phyloP scores from a whole-genome alignment of 2,113 vertebrate genomes.

The Ascaphus truei region DNA sequence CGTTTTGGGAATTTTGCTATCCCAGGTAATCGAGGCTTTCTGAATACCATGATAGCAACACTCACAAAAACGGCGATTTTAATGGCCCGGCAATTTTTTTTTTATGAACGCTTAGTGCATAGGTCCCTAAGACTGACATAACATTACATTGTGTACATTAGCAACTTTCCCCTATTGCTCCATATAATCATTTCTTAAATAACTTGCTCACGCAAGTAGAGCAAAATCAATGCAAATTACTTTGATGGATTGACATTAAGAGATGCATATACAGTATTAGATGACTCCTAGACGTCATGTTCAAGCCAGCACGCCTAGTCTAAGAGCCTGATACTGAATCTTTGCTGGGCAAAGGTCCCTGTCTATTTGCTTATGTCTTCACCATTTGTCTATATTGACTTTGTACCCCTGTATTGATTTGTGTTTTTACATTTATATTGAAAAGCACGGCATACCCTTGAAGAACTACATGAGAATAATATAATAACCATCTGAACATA shows the following conservation, averaged over 20 bases:
- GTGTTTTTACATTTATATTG: constrained; percentile 11
- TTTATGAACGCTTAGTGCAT: too few relatives aligned
- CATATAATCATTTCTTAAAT: neutral
- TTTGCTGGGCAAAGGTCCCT: neutral
- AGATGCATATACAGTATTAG: neutral
- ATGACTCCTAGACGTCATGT: too few relatives aligned
- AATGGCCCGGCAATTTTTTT: too few relatives aligned
- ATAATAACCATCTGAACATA: neutral
- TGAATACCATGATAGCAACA: too few relatives aligned
- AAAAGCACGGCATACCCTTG: constrained; percentile 1
- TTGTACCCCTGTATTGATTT: constrained; percentile 8
- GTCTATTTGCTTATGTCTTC: neutral
- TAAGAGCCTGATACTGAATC: too few relatives aligned
- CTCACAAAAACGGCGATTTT: too few relatives aligned
- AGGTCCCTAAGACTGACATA: too few relatives aligned
- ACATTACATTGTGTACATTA: too few relatives aligned
- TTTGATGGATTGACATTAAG: neutral
- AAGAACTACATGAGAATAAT: neutral
- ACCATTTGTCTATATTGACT: constrained; percentile 3
- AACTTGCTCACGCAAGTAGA: neutral
- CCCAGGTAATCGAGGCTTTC: too few relatives aligned
- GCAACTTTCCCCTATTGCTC: too few relatives aligned
- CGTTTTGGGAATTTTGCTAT: too few relatives aligned
- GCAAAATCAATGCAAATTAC: neutral
- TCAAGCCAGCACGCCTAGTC: too few relatives aligned